Base-by-base conservation (phyloP, 2,888 invertebrate genomes). In the Drosophila merina region DNA sequence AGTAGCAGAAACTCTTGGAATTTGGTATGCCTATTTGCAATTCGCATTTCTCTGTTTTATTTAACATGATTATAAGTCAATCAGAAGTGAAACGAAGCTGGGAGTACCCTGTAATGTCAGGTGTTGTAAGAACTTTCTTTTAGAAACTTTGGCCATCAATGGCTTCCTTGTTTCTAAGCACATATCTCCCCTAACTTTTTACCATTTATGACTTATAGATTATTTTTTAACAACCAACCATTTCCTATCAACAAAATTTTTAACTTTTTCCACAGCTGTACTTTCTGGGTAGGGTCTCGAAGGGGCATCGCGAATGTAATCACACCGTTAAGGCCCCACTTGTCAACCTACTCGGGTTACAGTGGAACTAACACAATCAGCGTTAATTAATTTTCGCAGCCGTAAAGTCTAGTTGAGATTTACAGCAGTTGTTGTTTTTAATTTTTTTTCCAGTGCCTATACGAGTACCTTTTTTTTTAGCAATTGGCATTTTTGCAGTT, bases 321-420 rank as follows among this genome's bases (percentile, higher is more conserved):
- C 36, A 59, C 48, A 49, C 50, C 57, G 55, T 44, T 56, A 56
- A 60, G 52, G 36, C 73, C 47, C 47, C 55, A 73, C 33, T 59
- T 33, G 59, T 20, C 44, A 8, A 44, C 36, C 25, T 56, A 56
- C 44, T 56, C 28, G 9, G 28, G 25, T 36, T 30, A 49, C 47
- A 40, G 12, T 58, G 26, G 47, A 59, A 73, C 57, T 55, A 64
- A 36, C 51, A 73, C 79, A 74, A 86, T 75, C 83, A 75, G 74
- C 75, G 57, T 56, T 72, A 77, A 81, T 78, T 78, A 75, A 74
- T 75, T 72, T 82, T 75, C 62, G 79, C 73, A 79, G 84, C 76
- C 87, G 77, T 73, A 60, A 74, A 76, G 89, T 88, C 84, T 89
- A 70, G 63, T 31, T 8, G 67, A 51, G 59, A 66, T 67, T 75